Evolutionary conservation across 2,113 vertebrate species (phyloP).

Genomic region (Bucco capensis): DNA sequence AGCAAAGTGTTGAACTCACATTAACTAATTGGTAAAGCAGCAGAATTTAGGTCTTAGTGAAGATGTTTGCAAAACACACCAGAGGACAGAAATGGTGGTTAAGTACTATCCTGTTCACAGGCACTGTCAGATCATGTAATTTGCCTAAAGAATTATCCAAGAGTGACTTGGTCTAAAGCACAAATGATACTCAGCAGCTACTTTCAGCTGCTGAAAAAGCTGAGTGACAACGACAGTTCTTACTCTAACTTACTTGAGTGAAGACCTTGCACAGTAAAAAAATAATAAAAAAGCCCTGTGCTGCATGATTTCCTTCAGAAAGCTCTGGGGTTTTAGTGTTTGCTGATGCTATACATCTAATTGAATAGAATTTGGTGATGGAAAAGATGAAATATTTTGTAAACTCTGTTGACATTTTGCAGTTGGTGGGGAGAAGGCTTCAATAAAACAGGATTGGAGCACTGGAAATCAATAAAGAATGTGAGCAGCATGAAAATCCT

Average conservation of each 20-base stretch:
- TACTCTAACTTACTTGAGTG: slow-evolving; percentile 22
- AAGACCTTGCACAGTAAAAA: not conserved
- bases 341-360: slow-evolving; percentile 14
- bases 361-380: slow-evolving; percentile 19
- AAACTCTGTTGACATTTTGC: slow-evolving; percentile 66
- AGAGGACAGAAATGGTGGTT: not conserved
- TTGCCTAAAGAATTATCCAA: slow-evolving; percentile 44
- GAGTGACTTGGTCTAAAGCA: not conserved
- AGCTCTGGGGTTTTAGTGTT: not conserved
- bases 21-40: not conserved
- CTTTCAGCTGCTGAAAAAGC: slow-evolving; percentile 44
- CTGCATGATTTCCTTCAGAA: not conserved
- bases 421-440: slow-evolving; percentile 52
- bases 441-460: slow-evolving; percentile 57
- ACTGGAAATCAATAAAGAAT: slow-evolving; percentile 68
- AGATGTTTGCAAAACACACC: not conserved
- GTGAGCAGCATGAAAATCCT: slow-evolving; percentile 53
- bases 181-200: not conserved
- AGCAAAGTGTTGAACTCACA: not conserved
- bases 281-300: not conserved
- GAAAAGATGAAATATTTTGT: slow-evolving; percentile 54
- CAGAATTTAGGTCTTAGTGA: not conserved
- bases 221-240: slow-evolving; percentile 2
- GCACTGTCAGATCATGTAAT: not conserved
- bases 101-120: not conserved